phyloP scores from a whole-genome alignment of 2,888 invertebrate genomes.

The Thereva nobilitata region DNA sequence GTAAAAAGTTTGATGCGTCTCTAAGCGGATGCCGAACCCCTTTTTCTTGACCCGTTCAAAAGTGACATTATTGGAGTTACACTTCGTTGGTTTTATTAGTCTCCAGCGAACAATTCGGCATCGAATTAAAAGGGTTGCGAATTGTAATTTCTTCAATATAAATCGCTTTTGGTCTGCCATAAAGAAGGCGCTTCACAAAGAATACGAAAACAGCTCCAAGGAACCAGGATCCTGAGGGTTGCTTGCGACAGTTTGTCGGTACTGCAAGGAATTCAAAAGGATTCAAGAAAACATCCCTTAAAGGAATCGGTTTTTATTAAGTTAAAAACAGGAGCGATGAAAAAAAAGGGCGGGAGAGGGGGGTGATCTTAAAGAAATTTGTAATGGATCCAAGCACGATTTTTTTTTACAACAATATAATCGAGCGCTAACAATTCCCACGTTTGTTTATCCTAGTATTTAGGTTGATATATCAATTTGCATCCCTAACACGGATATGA shows the following conservation, averaged over 20 bases:
- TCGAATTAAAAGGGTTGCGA: slow-evolving; percentile 41
- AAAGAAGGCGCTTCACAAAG: slow-evolving; percentile 27
- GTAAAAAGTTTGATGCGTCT: slow-evolving; percentile 39
- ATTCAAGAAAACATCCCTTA: not conserved
- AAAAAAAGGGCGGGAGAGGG: not conserved
- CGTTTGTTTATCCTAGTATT: too few relatives aligned
- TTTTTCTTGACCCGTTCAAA: slow-evolving; percentile 35
- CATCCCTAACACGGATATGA: slow-evolving; percentile 6
- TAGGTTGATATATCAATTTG: slow-evolving; percentile 1
- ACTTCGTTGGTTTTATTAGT: slow-evolving; percentile 43
- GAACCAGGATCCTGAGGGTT: not conserved
- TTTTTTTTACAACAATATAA: too few relatives aligned
- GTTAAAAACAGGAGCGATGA: not conserved
- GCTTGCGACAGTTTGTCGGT: slow-evolving; percentile 16
- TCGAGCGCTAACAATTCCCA: too few relatives aligned
- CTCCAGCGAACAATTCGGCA: slow-evolving; percentile 41
- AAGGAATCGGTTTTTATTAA: not conserved
- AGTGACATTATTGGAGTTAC: slow-evolving; percentile 43
- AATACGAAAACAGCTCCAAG: too few relatives aligned
- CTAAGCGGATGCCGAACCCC: slow-evolving; percentile 10
- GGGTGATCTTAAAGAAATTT: not conserved
- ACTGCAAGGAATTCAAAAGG: slow-evolving; percentile 14
- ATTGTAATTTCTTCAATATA: slow-evolving; percentile 41
- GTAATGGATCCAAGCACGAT: not conserved
- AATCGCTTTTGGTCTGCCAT: slow-evolving; percentile 37